phyloP scores from a whole-genome alignment of 2,797 vertebrate species.

The Anguilla megastoma region DNA sequence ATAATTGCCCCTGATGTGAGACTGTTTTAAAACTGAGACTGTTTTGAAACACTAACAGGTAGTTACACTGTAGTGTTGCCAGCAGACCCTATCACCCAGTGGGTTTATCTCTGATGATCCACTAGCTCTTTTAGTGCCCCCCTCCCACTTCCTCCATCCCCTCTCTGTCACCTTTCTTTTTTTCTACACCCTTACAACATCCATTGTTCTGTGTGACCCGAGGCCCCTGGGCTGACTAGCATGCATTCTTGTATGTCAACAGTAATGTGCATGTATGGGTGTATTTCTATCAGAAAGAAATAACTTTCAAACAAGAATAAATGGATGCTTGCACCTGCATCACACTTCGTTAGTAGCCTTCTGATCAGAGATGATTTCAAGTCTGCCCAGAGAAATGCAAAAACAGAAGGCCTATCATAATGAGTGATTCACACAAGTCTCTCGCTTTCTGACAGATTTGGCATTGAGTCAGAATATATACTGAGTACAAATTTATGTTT shows the following conservation, averaged over 20 bases:
- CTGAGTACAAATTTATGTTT: not conserved
- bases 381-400: not conserved
- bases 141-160: not conserved
- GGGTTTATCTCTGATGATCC: not conserved
- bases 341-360: not conserved
- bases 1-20: no score
- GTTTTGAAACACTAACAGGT: no score
- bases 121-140: not conserved
- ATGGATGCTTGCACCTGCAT: not conserved
- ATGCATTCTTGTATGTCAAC: no score
- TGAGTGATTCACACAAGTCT: not conserved
- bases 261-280: no score
- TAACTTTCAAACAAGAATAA: not conserved
- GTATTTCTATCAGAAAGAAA: no score
- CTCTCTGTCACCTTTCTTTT: not conserved
- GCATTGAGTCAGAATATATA: not conserved
- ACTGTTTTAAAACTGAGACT: no score
- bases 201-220: no score
- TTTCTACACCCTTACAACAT: no score
- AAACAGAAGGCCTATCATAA: not conserved
- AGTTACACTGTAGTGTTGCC: not conserved
- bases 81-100: not conserved
- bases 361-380: not conserved
- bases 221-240: no score
- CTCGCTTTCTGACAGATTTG: not conserved